A percentile compares a stretch with the other conserved stretches of the same genome.
Conservation (phyloP, 2,888 invertebrate species). For the Apodemia zela region DNA sequence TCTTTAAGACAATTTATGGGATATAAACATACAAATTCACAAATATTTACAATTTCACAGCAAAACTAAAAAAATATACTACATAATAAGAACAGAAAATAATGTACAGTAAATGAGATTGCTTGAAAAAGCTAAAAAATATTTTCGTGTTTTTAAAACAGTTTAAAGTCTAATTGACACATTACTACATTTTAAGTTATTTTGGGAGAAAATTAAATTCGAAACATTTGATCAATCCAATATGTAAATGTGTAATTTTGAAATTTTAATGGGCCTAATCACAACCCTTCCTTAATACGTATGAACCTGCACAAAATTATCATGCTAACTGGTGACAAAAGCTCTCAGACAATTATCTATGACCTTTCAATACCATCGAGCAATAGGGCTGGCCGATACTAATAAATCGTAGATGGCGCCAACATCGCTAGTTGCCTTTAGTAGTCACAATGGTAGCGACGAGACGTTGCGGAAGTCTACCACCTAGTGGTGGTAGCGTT, state of each 20-base stretch:
- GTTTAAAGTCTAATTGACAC: conserved; percentile 2
- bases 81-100: background rate
- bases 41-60: conserved; percentile 7
- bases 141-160: background rate
- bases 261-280: background rate
- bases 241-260: background rate
- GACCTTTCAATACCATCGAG: too few species aligned
- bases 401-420: too few species aligned
- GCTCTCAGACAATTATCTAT: too few species aligned
- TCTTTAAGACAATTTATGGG: background rate
- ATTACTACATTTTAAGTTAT: background rate
- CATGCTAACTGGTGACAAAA: too few species aligned
- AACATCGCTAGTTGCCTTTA: too few species aligned
- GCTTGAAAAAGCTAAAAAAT: background rate
- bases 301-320: too few species aligned
- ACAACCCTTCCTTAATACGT: background rate
- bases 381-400: too few species aligned
- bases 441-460: too few species aligned
- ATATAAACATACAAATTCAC: background rate
- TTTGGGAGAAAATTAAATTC: background rate
- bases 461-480: too few species aligned
- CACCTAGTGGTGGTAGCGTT: too few species aligned
- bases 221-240: background rate
- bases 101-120: conserved; percentile 4
- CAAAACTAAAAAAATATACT: background rate